These are phyloP conservation scores for Moxostoma hubbsi DNA, from an alignment of 2,797 vertebrate genomes.

Conservation along the genomic window DNA sequence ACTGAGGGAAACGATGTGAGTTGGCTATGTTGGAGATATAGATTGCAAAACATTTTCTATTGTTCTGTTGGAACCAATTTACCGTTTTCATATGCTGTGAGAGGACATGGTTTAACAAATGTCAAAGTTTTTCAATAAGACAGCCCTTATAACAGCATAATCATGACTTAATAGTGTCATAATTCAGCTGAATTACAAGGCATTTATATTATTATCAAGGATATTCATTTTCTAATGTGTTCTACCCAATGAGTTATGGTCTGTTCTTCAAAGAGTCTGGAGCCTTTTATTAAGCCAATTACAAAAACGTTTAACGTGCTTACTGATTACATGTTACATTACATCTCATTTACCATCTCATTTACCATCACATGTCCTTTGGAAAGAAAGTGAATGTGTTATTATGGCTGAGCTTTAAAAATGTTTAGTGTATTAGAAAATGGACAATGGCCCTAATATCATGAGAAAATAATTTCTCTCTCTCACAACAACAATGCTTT, in stretches of 20 bases:
- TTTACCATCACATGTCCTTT: not conserved
- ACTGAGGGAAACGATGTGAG: constrained; percentile 98
- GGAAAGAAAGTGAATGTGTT: too few species aligned
- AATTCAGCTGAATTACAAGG: not conserved
- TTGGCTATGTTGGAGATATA: not conserved
- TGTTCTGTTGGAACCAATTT: not conserved
- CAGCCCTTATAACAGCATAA: too few species aligned
- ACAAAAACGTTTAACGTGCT: not conserved
- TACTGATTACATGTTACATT: not conserved
- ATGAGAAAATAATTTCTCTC: not conserved
- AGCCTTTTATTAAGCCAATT: not conserved
- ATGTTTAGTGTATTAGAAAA: too few species aligned
- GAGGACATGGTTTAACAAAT: not conserved
- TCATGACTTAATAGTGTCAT: not conserved
- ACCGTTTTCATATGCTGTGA: not conserved
- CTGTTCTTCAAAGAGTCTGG: too few species aligned
- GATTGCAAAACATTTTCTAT: not conserved
- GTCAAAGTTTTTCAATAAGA: too few species aligned
- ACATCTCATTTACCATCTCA: too few species aligned
- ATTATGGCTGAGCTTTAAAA: too few species aligned
- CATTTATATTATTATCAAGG: too few species aligned
- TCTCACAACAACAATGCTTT: too few species aligned
- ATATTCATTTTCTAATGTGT: too few species aligned
- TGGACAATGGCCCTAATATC: not conserved
- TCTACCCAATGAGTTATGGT: too few species aligned